These are phyloP conservation scores for Allobates femoralis DNA, from an alignment of 2,797 vertebrate genomes.

Conservation along the genomic window DNA sequence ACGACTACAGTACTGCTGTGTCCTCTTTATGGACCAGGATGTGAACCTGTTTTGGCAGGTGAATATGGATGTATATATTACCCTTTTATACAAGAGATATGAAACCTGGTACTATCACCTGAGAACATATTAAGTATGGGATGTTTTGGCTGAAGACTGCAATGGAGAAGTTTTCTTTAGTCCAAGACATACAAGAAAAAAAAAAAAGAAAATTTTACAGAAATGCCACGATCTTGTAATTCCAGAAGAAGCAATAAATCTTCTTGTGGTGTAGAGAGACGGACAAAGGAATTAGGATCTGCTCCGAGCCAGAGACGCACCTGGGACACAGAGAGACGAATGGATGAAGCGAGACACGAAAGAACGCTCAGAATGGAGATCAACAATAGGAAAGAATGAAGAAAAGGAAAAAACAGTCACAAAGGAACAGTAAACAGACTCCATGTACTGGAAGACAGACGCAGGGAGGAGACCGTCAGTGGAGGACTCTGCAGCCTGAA, in stretches of 20 bases:
- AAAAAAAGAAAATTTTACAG: conserved; percentile 42
- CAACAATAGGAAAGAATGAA: conserved; percentile 32
- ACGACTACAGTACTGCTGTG: no score
- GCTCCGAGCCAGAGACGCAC: conserved; percentile 50
- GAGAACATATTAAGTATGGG: conserved; percentile 13
- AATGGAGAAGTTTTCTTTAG: conserved; percentile 42
- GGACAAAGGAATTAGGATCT: conserved; percentile 56
- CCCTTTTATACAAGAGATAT: conserved; percentile 6
- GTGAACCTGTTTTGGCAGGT: not conserved
- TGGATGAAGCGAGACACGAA: not conserved
- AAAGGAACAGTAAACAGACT: not conserved
- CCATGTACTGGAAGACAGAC: not conserved
- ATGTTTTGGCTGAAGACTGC: conserved; percentile 27
- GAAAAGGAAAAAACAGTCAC: not conserved
- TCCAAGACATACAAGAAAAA: conserved; percentile 1
- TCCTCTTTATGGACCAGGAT: no score
- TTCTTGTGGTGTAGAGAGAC: conserved; percentile 32
- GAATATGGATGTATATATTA: not conserved
- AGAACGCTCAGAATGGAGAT: not conserved
- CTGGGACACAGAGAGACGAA: conserved; percentile 29
- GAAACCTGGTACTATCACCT: not conserved
- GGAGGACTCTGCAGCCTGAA: not conserved
- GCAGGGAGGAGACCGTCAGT: not conserved
- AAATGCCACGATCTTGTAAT: conserved; percentile 54
- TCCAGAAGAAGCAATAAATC: conserved; percentile 57